A percentile compares a stretch with the other conserved stretches of the same genome.
Evolutionary conservation across 2,797 vertebrate species (phyloP).

Genomic region (Sparidentex hasta): DNA sequence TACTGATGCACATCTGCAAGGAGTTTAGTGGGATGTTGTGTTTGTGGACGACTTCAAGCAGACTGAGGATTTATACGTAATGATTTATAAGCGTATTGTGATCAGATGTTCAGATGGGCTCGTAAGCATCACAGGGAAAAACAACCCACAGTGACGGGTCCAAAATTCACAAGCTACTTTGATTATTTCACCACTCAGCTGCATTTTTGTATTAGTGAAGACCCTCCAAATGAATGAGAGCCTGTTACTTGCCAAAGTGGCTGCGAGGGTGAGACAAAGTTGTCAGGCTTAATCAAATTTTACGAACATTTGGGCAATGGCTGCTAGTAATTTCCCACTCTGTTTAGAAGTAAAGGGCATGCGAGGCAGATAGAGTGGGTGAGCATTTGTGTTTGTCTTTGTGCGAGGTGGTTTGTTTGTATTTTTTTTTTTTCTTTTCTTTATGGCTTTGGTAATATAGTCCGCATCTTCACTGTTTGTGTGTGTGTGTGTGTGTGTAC

Average conservation of each 20-base stretch:
- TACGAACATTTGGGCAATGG: conserved; percentile 57
- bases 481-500: conserved; percentile 18
- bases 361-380: conserved; percentile 50
- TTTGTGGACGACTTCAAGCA: conserved; percentile 16
- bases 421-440: conserved; percentile 58
- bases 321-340: conserved; percentile 61
- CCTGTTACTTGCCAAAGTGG: conserved; percentile 28
- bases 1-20: conserved; percentile 57
- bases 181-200: conserved; percentile 48
- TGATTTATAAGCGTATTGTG: conserved; percentile 40
- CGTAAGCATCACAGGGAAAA: conserved; percentile 4
- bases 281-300: conserved; percentile 73
- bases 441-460: conserved; percentile 60
- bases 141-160: background rate
- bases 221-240: conserved; percentile 33
- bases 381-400: conserved; percentile 60
- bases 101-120: background rate
- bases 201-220: conserved; percentile 31
- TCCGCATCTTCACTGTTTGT: conserved; percentile 38
- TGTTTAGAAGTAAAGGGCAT: conserved; percentile 52
- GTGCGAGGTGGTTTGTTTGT: conserved; percentile 71
- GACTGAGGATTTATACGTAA: conserved; percentile 25
- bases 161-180: conserved; percentile 22
- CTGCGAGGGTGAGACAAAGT: conserved; percentile 44
- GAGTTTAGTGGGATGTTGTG: conserved; percentile 37